These are phyloP conservation scores for Aphelinus certus DNA, from an alignment of 1,140 invertebrate species.

Conservation along the genomic window DNA sequence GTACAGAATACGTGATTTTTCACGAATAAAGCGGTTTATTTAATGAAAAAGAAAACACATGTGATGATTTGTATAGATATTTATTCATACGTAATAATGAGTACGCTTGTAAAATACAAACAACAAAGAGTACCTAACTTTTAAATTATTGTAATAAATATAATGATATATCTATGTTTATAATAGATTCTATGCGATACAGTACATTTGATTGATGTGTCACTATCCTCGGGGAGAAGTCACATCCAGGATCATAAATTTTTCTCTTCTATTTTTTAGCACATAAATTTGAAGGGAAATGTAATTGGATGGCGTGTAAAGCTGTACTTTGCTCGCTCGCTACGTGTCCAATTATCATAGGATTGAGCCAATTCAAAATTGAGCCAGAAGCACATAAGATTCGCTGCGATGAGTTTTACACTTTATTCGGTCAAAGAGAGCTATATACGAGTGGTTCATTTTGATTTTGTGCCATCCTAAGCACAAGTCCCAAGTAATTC, in stretches of 20 bases:
- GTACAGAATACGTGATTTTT: neutral
- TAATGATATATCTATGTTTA: constrained; percentile 65
- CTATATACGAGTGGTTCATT: too few species aligned
- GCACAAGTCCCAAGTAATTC: too few species aligned
- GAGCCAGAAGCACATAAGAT: too few species aligned
- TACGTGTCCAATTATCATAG: too few species aligned
- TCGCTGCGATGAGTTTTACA: too few species aligned
- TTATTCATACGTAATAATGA: constrained; percentile 65
- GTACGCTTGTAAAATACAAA: constrained; percentile 67
- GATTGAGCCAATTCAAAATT: too few species aligned
- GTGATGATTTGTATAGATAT: constrained; percentile 61
- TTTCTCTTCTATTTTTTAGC: constrained; percentile 34
- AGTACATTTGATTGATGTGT: constrained; percentile 57
- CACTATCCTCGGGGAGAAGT: constrained; percentile 57
- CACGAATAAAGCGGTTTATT: constrained; percentile 20
- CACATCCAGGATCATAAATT: constrained; percentile 52
- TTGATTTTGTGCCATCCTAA: too few species aligned
- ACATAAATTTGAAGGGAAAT: constrained; percentile 16
- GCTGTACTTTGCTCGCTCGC: neutral
- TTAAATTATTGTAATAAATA: constrained; percentile 67
- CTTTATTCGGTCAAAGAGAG: too few species aligned
- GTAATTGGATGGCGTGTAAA: constrained; percentile 12
- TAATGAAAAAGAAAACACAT: constrained; percentile 40
- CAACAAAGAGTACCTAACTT: constrained; percentile 66
- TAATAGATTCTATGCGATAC: constrained; percentile 62